Percentiles rank a stretch among this genome's conserved stretches.
Evolutionary conservation across 2,888 invertebrate species (phyloP).

Genomic region (Eristalinus sepulchralis): DNA sequence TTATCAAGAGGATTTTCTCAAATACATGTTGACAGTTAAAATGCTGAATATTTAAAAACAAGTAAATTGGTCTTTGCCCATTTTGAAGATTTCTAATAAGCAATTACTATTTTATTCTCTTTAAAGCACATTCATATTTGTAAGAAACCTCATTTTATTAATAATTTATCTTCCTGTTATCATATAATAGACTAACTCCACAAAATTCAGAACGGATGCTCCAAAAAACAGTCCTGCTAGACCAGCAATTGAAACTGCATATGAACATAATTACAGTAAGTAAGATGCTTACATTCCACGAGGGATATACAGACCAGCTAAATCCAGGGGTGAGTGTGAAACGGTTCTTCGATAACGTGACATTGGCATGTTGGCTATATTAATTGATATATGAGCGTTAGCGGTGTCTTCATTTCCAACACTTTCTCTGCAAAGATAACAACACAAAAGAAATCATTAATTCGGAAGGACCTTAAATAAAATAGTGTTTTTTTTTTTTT

Average conservation of each 20-base stretch:
- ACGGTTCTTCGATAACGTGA: not conserved
- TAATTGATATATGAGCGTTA: conserved; percentile 11
- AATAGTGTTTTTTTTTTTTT: not conserved
- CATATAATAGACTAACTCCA: conserved; percentile 38
- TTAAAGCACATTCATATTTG: not conserved
- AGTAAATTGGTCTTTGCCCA: too few species aligned
- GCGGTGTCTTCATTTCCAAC: not conserved
- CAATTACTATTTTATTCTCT: not conserved
- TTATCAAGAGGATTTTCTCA: not conserved
- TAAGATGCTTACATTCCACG: not conserved
- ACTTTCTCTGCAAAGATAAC: conserved; percentile 12
- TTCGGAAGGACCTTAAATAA: too few species aligned
- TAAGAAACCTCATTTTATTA: not conserved
- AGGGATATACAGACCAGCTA: conserved; percentile 3
- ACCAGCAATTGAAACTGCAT: conserved; percentile 60
- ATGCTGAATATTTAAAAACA: too few species aligned
- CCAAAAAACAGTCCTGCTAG: conserved; percentile 64
- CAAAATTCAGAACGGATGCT: conserved; percentile 42
- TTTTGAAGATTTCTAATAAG: not conserved
- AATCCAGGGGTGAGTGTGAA: conserved; percentile 12
- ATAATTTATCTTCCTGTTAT: not conserved
- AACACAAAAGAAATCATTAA: not conserved
- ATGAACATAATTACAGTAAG: not conserved
- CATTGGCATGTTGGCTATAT: conserved; percentile 3
- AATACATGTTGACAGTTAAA: not conserved